Evolutionary conservation across 92 coral and sea anemone genomes (phyloP).

Genomic region (Palythoa heliodiscus): DNA sequence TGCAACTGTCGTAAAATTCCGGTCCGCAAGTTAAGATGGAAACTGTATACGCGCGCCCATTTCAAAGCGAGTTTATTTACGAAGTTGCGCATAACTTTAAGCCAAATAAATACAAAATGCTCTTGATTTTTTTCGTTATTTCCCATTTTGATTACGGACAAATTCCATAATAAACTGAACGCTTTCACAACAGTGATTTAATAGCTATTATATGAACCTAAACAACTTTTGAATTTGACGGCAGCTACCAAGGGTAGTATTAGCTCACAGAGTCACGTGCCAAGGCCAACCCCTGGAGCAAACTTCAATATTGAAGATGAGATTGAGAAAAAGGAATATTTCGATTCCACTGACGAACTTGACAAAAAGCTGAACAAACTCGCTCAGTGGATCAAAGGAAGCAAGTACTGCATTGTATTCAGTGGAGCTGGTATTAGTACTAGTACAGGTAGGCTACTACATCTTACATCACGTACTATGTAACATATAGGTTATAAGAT

Average conservation of each 20-base stretch:
- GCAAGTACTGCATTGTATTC: constrained; percentile 71
- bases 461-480: not conserved
- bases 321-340: constrained; percentile 66
- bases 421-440: constrained; percentile 81
- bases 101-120: too few species aligned
- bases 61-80: too few species aligned
- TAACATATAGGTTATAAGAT: not conserved
- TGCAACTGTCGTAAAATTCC: too few species aligned
- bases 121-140: too few species aligned
- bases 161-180: too few species aligned
- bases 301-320: constrained; percentile 60
- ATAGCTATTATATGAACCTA: too few species aligned
- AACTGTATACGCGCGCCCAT: too few species aligned
- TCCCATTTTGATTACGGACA: too few species aligned
- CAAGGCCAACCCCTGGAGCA: constrained; percentile 32
- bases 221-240: not conserved
- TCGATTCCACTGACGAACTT: constrained; percentile 55
- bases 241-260: not conserved
- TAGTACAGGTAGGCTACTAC: constrained; percentile 43
- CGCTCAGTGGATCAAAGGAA: constrained; percentile 62
- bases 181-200: too few species aligned
- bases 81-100: too few species aligned
- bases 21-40: too few species aligned
- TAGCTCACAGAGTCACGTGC: not conserved
- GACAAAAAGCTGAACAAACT: constrained; percentile 60